A percentile compares a stretch with the other conserved stretches of the same genome.
These are phyloP conservation scores for Sipha flava DNA, from an alignment of 1,140 invertebrate genomes.

Conservation along the genomic window DNA sequence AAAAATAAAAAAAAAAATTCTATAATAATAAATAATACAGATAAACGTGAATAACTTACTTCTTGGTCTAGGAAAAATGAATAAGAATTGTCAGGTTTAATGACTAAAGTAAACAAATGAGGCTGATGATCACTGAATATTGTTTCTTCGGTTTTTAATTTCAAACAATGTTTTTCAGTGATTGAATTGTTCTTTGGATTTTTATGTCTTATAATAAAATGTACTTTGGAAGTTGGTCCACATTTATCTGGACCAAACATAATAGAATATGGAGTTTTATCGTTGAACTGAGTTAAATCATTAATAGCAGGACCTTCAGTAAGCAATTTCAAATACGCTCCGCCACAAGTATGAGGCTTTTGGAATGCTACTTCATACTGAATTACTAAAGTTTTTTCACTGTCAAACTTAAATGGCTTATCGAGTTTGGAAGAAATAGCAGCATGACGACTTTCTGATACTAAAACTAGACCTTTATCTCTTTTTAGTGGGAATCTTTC, in stretches of 20 bases:
- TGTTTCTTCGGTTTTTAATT: constrained; percentile 61
- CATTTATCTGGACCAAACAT: constrained; percentile 99
- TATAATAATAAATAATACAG: neutral
- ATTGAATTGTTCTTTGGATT: constrained; percentile 86
- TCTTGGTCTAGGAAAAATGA: constrained; percentile 62
- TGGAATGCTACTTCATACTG: constrained; percentile 87
- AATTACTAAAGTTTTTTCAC: constrained; percentile 74
- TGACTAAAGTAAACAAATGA: constrained; percentile 85
- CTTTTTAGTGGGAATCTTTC: constrained; percentile 64
- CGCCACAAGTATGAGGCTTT: constrained; percentile 97
- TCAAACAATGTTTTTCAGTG: constrained; percentile 87
- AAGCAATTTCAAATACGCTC: constrained; percentile 92
- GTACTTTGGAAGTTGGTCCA: constrained; percentile 87
- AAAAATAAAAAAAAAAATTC: neutral
- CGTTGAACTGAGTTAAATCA: constrained; percentile 77
- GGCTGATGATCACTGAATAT: constrained; percentile 87
- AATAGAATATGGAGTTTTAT: constrained; percentile 94
- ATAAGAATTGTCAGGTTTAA: constrained; percentile 82
- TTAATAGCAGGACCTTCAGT: constrained; percentile 56
- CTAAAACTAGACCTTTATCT: constrained; percentile 82
- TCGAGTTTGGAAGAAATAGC: constrained; percentile 78
- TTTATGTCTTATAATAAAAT: constrained; percentile 95
- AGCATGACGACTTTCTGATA: constrained; percentile 92
- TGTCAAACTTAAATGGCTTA: constrained; percentile 75
- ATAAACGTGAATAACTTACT: constrained; percentile 38